phyloP scores from a whole-genome alignment of 2,113 vertebrate genomes.

The Tyto alba region DNA sequence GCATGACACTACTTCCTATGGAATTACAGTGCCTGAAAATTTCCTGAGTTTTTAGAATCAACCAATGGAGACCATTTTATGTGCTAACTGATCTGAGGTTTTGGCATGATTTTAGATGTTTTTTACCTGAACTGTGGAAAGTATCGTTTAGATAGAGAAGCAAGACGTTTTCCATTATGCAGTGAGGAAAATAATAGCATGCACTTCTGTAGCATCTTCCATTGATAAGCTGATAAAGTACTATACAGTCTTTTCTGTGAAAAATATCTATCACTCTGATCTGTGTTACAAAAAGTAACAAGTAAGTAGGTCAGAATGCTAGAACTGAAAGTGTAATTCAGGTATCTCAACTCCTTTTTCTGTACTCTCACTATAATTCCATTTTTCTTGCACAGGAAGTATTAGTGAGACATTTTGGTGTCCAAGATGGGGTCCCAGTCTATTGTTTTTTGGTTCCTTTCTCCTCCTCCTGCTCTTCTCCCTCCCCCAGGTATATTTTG shows the following conservation, averaged over 20 bases:
- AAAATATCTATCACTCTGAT: not conserved
- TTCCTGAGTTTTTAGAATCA: not conserved
- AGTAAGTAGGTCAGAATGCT: not conserved
- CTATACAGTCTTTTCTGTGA: not conserved
- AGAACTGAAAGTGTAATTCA: not conserved
- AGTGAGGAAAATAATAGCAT: not conserved
- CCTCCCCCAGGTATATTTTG: not conserved
- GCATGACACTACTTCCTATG: not conserved
- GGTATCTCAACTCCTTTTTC: not conserved
- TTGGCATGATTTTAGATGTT: not conserved
- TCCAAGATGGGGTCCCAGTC: not conserved
- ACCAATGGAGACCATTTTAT: not conserved
- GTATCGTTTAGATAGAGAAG: not conserved
- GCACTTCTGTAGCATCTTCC: not conserved
- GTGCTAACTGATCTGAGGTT: not conserved
- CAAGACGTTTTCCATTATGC: not conserved
- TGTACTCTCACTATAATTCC: not conserved
- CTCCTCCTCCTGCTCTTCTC: not conserved
- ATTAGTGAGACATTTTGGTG: not conserved
- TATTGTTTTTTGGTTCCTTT: not conserved
- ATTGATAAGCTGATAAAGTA: not conserved
- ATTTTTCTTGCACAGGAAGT: not conserved
- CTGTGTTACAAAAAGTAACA: not conserved
- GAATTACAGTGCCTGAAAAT: not conserved
- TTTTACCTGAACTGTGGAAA: not conserved